A percentile compares a stretch with the other conserved stretches of the same genome.
Conservation (phyloP, 2,113 vertebrate genomes). For the Rhinoptilus africanus region DNA sequence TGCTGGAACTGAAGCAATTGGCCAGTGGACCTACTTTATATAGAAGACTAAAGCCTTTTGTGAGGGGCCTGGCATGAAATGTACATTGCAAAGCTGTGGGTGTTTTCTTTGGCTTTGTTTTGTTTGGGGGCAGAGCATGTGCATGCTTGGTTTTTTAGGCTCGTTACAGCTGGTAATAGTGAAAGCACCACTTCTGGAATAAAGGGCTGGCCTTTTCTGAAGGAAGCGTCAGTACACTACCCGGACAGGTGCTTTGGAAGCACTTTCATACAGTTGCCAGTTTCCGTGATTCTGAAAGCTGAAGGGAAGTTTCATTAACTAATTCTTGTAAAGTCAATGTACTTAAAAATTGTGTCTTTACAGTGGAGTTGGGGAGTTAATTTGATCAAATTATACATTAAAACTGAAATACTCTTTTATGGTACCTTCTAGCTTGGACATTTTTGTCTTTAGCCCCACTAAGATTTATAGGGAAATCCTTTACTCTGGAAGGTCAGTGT, state of each 20-base stretch:
- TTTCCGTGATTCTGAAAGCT: background rate
- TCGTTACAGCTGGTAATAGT: background rate
- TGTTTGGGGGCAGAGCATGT: background rate
- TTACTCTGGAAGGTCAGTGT: background rate
- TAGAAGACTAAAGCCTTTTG: background rate
- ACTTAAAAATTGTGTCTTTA: background rate
- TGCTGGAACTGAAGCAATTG: background rate
- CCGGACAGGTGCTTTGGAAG: background rate
- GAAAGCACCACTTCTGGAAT: background rate
- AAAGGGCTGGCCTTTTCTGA: background rate
- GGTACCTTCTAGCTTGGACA: background rate
- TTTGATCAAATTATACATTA: background rate
- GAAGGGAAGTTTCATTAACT: background rate
- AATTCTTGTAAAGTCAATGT: background rate
- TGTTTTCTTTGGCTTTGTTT: background rate
- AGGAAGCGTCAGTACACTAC: rapidly evolving
- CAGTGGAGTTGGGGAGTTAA: background rate
- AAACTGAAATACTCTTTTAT: background rate
- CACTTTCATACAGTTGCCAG: background rate
- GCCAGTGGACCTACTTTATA: background rate
- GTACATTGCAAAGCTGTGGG: background rate
- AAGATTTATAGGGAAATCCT: background rate
- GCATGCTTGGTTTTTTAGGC: background rate
- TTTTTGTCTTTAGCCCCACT: background rate
- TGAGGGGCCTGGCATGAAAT: background rate